Percentiles rank a stretch among this genome's conserved stretches.
Evolutionary conservation across 2,113 vertebrate genomes (phyloP).

Genomic region (Coryphaenoides rupestris): DNA sequence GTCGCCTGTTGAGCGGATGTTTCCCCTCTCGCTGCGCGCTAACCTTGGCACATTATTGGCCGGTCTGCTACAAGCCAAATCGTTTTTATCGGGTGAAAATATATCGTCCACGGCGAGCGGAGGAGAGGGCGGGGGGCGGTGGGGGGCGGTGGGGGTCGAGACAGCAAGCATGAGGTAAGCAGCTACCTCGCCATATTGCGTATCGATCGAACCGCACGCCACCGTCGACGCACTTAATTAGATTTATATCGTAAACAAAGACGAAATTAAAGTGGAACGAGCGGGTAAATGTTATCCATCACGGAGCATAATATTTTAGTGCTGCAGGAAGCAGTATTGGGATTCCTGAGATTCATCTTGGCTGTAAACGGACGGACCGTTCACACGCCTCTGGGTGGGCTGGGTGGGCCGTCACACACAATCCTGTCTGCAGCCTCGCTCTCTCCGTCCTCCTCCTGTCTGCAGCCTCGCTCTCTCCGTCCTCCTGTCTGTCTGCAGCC

Average conservation of each 20-base stretch:
- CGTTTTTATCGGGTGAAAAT: slow-evolving; percentile 70
- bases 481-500: slow-evolving; percentile 12
- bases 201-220: slow-evolving; percentile 79
- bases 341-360: slow-evolving; percentile 62
- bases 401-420: too few relatives aligned
- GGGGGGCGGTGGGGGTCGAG: too few relatives aligned
- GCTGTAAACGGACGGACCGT: slow-evolving; percentile 40
- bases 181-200: slow-evolving; percentile 80
- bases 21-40: slow-evolving; percentile 57
- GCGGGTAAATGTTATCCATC: slow-evolving; percentile 74
- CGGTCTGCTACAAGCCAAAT: slow-evolving; percentile 30
- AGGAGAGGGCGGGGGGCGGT: slow-evolving; percentile 49
- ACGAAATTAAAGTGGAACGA: slow-evolving; percentile 75
- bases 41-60: slow-evolving; percentile 73
- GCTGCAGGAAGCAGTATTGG: slow-evolving; percentile 62
- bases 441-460: slow-evolving; percentile 16
- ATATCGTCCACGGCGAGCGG: slow-evolving; percentile 63
- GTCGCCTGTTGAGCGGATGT: slow-evolving; percentile 49
- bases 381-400: slow-evolving; percentile 25
- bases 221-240: slow-evolving; percentile 78
- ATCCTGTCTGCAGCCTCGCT: slow-evolving; percentile 17
- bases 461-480: slow-evolving; percentile 1
- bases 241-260: slow-evolving; percentile 86
- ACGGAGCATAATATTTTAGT: slow-evolving; percentile 70
- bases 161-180: slow-evolving; percentile 69